Evolutionary conservation across 2,888 invertebrate species (phyloP).

Genomic region (Heliconius ismenius): DNA sequence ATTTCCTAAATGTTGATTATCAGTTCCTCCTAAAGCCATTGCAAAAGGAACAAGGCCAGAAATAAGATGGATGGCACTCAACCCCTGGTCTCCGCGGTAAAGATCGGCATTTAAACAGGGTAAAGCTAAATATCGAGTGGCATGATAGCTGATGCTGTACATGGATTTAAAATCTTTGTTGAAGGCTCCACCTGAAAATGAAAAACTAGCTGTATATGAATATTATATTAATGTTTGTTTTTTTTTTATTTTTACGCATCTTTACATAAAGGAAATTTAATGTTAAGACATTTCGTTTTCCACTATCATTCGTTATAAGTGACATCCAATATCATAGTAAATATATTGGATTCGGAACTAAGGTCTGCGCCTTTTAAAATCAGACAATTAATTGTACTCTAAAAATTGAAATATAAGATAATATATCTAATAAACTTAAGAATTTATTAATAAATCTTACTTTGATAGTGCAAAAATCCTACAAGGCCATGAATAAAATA

Average conservation of each 20-base stretch:
- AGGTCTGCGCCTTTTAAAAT: too few relatives aligned
- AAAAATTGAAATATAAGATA: neutral
- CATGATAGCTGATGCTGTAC: slow-evolving; percentile 59
- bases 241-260: too few relatives aligned
- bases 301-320: too few relatives aligned
- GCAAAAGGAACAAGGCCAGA: slow-evolving; percentile 68
- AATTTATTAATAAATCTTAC: slow-evolving; percentile 44
- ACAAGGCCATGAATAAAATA: slow-evolving; percentile 68
- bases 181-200: slow-evolving; percentile 57
- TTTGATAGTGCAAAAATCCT: slow-evolving; percentile 66
- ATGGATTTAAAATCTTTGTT: slow-evolving; percentile 58
- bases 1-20: slow-evolving; percentile 59
- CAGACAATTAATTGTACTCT: neutral
- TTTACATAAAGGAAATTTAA: too few relatives aligned
- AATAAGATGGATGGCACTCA: slow-evolving; percentile 59
- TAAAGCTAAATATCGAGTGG: slow-evolving; percentile 63
- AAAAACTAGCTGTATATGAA: neutral
- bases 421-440: neutral
- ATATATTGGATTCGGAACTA: neutral
- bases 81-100: slow-evolving; percentile 50
- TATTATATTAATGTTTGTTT: too few relatives aligned
- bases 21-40: slow-evolving; percentile 58
- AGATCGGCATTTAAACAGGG: slow-evolving; percentile 71
- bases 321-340: too few relatives aligned
- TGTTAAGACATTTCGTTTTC: too few relatives aligned